Evolutionary conservation across 1,140 invertebrate species (phyloP), one percentile per base, ranked within the genome.

Genomic region (Drosophila pallidifrons): DNA sequence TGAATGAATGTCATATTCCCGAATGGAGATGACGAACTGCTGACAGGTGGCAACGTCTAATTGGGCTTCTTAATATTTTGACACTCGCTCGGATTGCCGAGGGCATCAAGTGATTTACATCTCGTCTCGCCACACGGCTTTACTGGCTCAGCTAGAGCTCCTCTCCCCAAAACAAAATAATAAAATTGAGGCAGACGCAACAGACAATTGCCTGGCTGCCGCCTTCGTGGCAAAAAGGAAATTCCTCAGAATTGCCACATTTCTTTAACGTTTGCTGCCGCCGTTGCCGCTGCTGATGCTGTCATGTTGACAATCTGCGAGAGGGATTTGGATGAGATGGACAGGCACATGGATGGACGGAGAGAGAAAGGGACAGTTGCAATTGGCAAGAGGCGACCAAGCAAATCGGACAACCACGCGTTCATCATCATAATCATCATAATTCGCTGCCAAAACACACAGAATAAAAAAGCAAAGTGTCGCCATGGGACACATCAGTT

Each of bases 11-110:
- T 90, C 85, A 89, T 87, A 91, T 82, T 91, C 82, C 65, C 73
- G 70, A 75, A 73, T 77, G 75, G 71, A 87, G 64, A 91, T 92
- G 91, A 92, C 91, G 91, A 92, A 92, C 91, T 92, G 91, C 91
- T 92, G 91, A 92, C 91, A 92, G 91, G 91, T 92, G 91, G 85
- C 82, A 81, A 76, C 79, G 74, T 92, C 80, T 92, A 92, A 92
- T 92, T 92, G 91, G 91, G 85, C 91, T 89, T 92, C 82, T 83
- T 89, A 88, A 86, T 92, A 88, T 86, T 91, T 80, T 91, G 81
- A 91, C 86, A 91, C 87, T 72, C 71, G 55, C 87, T 72, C 71
- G 55, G 49, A 61, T 78, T 75, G 69, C 60, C 58, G 35, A 63
- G 41, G 59, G 63, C 59, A 72, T 66, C 58, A 81, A 72, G 65